Conservation (phyloP, 2,888 invertebrate species). For the Hirtodrosophila alboralis region DNA sequence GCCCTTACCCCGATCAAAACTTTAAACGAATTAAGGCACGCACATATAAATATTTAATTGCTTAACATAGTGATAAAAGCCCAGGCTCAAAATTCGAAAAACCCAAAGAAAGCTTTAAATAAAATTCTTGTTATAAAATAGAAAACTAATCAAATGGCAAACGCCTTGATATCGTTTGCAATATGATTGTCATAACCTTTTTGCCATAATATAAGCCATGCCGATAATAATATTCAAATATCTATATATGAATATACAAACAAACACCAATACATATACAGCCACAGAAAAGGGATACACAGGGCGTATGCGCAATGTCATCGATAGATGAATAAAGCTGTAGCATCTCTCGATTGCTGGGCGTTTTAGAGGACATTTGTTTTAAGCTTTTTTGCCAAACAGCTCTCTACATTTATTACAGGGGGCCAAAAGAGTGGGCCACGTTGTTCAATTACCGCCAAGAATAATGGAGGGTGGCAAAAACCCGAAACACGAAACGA, state of each 20-base stretch:
- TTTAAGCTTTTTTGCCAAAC: constrained; percentile 63
- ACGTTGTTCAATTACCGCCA: constrained; percentile 79
- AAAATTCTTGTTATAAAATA: constrained; percentile 5
- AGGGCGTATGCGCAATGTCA: constrained; percentile 55
- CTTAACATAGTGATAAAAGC: constrained; percentile 3
- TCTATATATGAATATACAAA: constrained; percentile 27
- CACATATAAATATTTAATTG: constrained; percentile 46
- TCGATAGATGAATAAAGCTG: constrained; percentile 66
- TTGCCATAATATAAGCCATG: constrained; percentile 11
- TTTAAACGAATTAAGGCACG: constrained; percentile 55
- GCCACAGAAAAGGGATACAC: constrained; percentile 20
- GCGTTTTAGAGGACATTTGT: constrained; percentile 56
- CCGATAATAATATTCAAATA: constrained; percentile 55
- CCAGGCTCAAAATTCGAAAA: constrained; percentile 27
- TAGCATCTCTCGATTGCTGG: constrained; percentile 44
- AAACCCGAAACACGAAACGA: constrained; percentile 43
- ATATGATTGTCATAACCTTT: constrained; percentile 38
- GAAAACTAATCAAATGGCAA: constrained; percentile 49
- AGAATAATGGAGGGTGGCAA: constrained; percentile 67
- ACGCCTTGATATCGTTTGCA: constrained; percentile 18
- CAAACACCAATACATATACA: background rate
- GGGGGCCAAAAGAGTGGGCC: constrained; percentile 47
- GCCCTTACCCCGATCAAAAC: constrained; percentile 19
- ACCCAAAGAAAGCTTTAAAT: constrained; percentile 7
- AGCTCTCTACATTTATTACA: constrained; percentile 64